These are phyloP conservation scores for Psittacara wagleri DNA, from an alignment of 2,113 vertebrate species.

Conservation along the genomic window DNA sequence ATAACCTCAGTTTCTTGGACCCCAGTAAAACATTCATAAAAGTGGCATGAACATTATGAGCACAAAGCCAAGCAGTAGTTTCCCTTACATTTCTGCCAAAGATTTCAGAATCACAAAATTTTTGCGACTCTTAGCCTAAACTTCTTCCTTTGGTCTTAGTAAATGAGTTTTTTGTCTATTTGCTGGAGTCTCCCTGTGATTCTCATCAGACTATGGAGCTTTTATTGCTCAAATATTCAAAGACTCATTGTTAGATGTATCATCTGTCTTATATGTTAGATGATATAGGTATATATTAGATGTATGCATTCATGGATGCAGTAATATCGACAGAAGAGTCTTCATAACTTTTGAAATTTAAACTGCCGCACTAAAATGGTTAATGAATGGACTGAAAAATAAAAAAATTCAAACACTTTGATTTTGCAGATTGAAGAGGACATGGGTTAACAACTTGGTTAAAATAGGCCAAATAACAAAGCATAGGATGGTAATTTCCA, in stretches of 20 bases:
- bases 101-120: neutral
- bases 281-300: neutral
- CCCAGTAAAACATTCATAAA: neutral
- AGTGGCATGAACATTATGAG: neutral
- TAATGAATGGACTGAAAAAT: neutral
- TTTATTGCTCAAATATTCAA: neutral
- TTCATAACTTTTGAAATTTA: neutral
- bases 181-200: neutral
- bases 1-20: neutral
- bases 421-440: neutral
- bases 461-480: neutral
- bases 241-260: neutral
- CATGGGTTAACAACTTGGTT: neutral
- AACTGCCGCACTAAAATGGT: neutral
- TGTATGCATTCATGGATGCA: neutral
- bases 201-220: neutral
- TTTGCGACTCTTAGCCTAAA: neutral
- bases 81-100: neutral
- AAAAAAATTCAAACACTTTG: neutral
- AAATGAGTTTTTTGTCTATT: neutral
- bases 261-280: neutral
- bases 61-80: neutral
- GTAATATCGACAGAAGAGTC: neutral
- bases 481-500: fast-evolving
- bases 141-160: neutral